Evolutionary conservation across 2,113 vertebrate species (phyloP), one percentile per base, ranked within the genome.

Genomic region (Arenaria interpres): DNA sequence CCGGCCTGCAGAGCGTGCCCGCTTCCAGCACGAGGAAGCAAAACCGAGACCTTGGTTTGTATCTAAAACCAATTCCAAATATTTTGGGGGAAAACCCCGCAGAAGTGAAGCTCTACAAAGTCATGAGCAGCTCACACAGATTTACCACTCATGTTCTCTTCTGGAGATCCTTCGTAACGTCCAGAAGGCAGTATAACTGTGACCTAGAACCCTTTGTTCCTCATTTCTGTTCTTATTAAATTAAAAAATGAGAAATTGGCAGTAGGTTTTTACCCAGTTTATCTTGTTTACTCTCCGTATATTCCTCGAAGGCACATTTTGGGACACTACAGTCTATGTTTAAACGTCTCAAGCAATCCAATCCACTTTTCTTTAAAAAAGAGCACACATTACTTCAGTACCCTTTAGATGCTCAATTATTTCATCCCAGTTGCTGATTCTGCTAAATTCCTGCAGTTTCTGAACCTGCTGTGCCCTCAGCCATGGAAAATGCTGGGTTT

Each of bases 121-220:
- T 24, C 56, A 57, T 23, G 21, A 54, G 23, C 66, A 78, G 33
- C 90, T 81, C 20, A 22, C n/a, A 13, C 2, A 1, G 33, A 45
- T 80, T 30, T 51, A 12, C 56, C 4, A 0, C 23, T 46, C 1
- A 1, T 12, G 43, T 33, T 75, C 46, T 66, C 60, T 27, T n/a
- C 74, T 45, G 21, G 46, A 28, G 51, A 22, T 11, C 37, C 59
- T 62, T 41, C 45, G 4, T 43, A 60, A 33, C 0, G 0, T 54
- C 33, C 51, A 25, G 67, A 18, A 79, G 21, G 54, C 28, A 56
- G n/a, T 32, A 56, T 6, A 28, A 53, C 81, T 63, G 28, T 0
- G 0, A 32, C 64, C 41, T n/a, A 32, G 46, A 62, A 32, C 62
- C 69, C 39, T 88, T 66, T 57, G 68, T 75, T 93, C 76, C 69